Evolutionary conservation across 2,888 invertebrate species (phyloP).

Genomic region (Gymnoscelis rufifasciata): DNA sequence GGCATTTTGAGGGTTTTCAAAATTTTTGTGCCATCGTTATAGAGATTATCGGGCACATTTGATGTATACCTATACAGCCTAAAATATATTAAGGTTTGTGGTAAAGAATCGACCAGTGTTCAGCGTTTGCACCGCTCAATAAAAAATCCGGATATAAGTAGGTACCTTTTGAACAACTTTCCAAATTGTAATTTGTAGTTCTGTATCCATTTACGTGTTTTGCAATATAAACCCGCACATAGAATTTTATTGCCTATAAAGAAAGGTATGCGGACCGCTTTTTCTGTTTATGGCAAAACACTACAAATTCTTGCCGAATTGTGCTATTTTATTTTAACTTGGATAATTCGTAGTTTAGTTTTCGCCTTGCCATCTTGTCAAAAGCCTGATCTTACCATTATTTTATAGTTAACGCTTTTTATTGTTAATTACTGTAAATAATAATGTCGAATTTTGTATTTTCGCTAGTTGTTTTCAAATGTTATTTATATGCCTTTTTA

Average conservation of each 20-base stretch:
- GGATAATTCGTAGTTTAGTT: slow-evolving; percentile 1
- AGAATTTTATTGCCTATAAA: not conserved
- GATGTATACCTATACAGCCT: no score
- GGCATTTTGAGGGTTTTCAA: slow-evolving; percentile 36
- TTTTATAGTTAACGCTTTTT: slow-evolving; percentile 20
- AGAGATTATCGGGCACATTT: no score
- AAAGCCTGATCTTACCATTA: slow-evolving; percentile 55
- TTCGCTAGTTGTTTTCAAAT: slow-evolving; percentile 20
- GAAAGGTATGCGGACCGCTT: not conserved
- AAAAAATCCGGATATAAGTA: no score
- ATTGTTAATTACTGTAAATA: slow-evolving; percentile 30
- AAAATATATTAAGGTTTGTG: no score
- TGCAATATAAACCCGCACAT: not conserved
- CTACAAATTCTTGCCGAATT: slow-evolving; percentile 3
- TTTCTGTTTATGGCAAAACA: not conserved
- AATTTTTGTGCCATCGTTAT: slow-evolving; percentile 39
- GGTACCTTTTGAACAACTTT: not conserved
- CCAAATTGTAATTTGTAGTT: not conserved
- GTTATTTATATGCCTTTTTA: slow-evolving; percentile 23
- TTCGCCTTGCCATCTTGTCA: slow-evolving; percentile 26
- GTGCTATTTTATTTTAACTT: slow-evolving; percentile 2
- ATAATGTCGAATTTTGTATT: slow-evolving; percentile 10
- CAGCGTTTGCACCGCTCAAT: no score
- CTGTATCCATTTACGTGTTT: not conserved
- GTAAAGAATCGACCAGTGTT: no score